Evolutionary conservation across 2,888 invertebrate species (phyloP).

Genomic region (Parthenolecanium corni): DNA sequence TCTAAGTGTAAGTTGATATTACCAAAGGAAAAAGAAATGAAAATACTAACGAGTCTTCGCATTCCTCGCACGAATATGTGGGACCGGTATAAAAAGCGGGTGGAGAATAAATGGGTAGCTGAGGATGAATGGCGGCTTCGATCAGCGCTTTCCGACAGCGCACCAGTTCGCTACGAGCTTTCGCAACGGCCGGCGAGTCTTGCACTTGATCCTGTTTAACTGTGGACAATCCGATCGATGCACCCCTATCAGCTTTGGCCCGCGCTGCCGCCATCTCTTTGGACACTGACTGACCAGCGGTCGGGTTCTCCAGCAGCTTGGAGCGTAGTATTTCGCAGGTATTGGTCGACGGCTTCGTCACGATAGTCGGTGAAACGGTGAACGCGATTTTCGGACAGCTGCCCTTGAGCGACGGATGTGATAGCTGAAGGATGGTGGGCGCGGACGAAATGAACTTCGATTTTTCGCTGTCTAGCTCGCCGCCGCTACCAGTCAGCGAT

Average conservation of each 20-base stretch:
- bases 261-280: background rate
- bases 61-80: slow-evolving; percentile 14
- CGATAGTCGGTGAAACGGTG: slow-evolving; percentile 2
- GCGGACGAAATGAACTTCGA: background rate
- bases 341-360: background rate
- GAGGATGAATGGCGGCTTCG: slow-evolving; percentile 20
- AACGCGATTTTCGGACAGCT: slow-evolving; percentile 1
- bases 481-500: background rate
- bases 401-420: background rate
- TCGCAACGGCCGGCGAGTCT: slow-evolving; percentile 11
- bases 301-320: background rate
- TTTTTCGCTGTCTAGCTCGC: background rate
- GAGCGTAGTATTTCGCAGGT: slow-evolving; percentile 3
- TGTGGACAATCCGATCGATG: background rate
- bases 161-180: slow-evolving; percentile 6
- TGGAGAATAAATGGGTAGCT: slow-evolving; percentile 4
- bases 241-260: background rate
- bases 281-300: background rate
- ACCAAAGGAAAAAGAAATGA: too few relatives aligned
- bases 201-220: background rate
- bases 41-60: slow-evolving; percentile 19
- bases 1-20: too few relatives aligned
- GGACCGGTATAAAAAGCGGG: slow-evolving; percentile 6
- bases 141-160: slow-evolving; percentile 8
- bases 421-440: background rate